Conservation (phyloP, 2,113 vertebrate species). For the Emydocephalus ijimae region DNA sequence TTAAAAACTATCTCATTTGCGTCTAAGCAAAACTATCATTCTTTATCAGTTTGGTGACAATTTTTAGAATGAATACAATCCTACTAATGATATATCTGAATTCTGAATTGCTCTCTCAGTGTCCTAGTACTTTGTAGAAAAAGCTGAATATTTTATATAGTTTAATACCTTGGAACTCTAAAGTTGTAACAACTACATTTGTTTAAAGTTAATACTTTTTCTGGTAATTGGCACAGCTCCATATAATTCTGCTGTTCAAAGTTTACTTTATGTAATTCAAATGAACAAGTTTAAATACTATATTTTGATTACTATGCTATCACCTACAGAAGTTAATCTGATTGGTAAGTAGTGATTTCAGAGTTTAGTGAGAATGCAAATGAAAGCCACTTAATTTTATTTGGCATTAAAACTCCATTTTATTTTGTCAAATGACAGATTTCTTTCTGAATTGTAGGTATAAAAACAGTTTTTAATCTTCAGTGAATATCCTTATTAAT, state of each 20-base stretch:
- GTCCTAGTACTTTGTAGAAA: not conserved
- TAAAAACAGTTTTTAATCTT: conserved; percentile 83
- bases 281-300: conserved; percentile 66
- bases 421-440: conserved; percentile 76
- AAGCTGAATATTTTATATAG: not conserved
- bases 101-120: not conserved
- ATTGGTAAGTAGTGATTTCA: conserved; percentile 76
- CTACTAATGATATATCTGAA: conserved; percentile 47
- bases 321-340: conserved; percentile 68
- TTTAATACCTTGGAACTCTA: conserved; percentile 36
- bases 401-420: conserved; percentile 74
- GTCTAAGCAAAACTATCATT: conserved; percentile 84
- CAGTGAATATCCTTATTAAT: conserved; percentile 91
- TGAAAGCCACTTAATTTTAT: conserved; percentile 79
- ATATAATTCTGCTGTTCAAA: conserved; percentile 60
- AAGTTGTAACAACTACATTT: conserved; percentile 33
- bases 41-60: conserved; percentile 72
- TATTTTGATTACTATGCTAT: conserved; percentile 74
- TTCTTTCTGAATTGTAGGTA: conserved; percentile 78
- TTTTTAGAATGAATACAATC: conserved; percentile 61
- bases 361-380: conserved; percentile 77
- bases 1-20: conserved; percentile 88
- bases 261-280: conserved; percentile 61
- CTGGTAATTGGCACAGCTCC: conserved; percentile 49
- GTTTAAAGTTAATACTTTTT: conserved; percentile 34